Evolutionary conservation across 2,113 vertebrate species (phyloP).

Genomic region (Tenebrosternarchus preto): DNA sequence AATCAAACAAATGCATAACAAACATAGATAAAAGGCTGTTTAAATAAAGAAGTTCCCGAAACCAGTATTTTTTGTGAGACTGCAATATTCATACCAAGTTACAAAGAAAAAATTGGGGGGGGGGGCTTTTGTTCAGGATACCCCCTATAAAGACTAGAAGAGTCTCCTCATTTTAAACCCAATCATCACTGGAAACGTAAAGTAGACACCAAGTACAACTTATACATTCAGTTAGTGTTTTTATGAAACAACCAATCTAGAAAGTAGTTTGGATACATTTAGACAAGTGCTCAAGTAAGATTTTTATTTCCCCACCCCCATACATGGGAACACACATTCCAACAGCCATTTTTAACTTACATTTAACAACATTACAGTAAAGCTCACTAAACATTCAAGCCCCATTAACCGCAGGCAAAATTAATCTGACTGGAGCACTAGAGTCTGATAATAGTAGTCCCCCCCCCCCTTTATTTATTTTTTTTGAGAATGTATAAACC

Average conservation of each 20-base stretch:
- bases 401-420: not conserved
- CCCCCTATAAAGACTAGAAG: too few species aligned
- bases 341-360: not conserved
- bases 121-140: too few species aligned
- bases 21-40: too few species aligned
- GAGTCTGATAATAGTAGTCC: not conserved
- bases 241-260: too few species aligned
- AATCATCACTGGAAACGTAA: not conserved
- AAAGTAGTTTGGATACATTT: not conserved
- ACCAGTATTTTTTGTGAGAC: too few species aligned
- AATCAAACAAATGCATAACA: not conserved
- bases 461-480: not conserved
- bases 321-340: too few species aligned
- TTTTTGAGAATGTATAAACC: conserved; percentile 7
- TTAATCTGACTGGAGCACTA: not conserved
- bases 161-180: not conserved
- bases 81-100: too few species aligned
- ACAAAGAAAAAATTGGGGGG: not conserved
- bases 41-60: too few species aligned
- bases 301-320: too few species aligned
- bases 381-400: not conserved
- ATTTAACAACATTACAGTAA: not conserved
- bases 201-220: not conserved
- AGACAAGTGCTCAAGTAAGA: not conserved
- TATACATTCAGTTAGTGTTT: too few species aligned